Conservation (phyloP, 2,888 invertebrate species). For the Ophioninae sp. region DNA sequence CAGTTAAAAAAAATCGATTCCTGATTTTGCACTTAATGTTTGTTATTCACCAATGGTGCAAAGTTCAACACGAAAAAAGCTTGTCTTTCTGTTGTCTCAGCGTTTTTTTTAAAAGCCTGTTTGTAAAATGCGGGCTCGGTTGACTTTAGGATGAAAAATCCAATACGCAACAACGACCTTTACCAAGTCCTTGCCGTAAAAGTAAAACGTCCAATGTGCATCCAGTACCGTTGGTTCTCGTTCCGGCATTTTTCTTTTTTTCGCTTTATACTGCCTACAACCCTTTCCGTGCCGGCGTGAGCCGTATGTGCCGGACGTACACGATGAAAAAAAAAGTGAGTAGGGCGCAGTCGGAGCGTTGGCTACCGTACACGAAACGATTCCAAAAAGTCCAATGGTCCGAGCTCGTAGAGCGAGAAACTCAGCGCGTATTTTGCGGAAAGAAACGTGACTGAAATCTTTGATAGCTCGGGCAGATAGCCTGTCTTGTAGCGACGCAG, state of each 20-base stretch:
- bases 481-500: not conserved
- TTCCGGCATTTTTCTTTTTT: conserved; percentile 6
- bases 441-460: conserved; percentile 60
- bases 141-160: too few species aligned
- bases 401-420: conserved; percentile 39
- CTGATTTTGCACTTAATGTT: too few species aligned
- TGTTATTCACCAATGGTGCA: not conserved
- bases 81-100: not conserved
- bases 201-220: conserved; percentile 20
- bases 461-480: conserved; percentile 44
- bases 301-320: not conserved
- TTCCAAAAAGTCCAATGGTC: conserved; percentile 46
- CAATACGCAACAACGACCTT: too few species aligned
- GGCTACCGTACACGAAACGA: conserved; percentile 50
- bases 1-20: too few species aligned
- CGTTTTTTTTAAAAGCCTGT: too few species aligned
- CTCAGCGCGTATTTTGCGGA: conserved; percentile 36
- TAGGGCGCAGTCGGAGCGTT: conserved; percentile 21
- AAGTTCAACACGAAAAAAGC: not conserved
- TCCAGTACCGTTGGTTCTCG: not conserved
- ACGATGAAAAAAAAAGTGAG: conserved; percentile 15
- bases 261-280: not conserved
- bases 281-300: not conserved
- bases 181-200: not conserved
- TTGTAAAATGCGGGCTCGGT: too few species aligned